Evolutionary conservation across 1,140 invertebrate genomes (phyloP), one percentile per base, ranked within the genome.

Genomic region (Aphelinus atriplicis): DNA sequence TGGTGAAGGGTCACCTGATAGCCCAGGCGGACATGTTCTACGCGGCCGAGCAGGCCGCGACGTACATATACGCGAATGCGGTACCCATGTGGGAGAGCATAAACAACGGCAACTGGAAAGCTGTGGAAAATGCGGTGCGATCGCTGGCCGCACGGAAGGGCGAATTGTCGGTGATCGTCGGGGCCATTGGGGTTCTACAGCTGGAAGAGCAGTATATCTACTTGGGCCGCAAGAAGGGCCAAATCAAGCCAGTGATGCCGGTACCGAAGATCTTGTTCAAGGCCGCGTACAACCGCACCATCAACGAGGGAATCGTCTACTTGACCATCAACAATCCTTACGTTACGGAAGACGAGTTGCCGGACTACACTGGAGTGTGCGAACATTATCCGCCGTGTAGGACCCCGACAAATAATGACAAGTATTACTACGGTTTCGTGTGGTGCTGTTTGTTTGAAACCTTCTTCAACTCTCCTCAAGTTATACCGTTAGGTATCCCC

Each of bases 111-210:
- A 26, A 63, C 46, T 63, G 42, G 46, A 1, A 2, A 47, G 42
- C 2, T 1, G 46, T 63, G 46, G 46, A 63, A 1, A 63, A 46
- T 0, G n/a, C 4, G 10, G 26, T 58, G 10, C 57, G 57, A n/a
- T 1, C n/a, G 6, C 6, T 26, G 57, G 57, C 57, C 1, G 9
- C 10, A 2, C 10, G 9, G 57, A n/a, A 26, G n/a, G 6, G 43
- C 10, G n/a, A 42, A n/a, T 42, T 26, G 2, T 26, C 26, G 26
- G 1, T 26, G 1, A 42, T 26, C 10, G n/a, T 58, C 57, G n/a
- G n/a, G n/a, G 26, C 57, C 57, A 42, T n/a, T 6, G 57, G 57
- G 91, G 10, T 66, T 10, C 3, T 10, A n/a, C 4, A 10, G 1
- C n/a, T 66, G n/a, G 58, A 61, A 1, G 1, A 10, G 7, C 4